Conservation (phyloP, 2,888 invertebrate species). For the Pseudococcus jackbeardsleyi region DNA sequence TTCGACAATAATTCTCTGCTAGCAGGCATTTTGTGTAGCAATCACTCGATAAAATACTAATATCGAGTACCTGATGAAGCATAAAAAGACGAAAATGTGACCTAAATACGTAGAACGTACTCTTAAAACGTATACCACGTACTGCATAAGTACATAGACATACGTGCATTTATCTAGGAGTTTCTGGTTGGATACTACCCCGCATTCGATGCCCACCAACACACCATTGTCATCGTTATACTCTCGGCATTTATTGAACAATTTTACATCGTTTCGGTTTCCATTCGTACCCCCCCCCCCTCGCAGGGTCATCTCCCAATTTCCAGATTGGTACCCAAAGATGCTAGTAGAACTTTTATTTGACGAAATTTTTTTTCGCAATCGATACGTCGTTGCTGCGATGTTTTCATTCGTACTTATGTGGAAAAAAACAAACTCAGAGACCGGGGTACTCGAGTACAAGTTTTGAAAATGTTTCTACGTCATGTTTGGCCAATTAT, state of each 20-base stretch:
- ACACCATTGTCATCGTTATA: too few species aligned
- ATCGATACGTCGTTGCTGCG: not conserved
- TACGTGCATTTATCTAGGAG: not conserved
- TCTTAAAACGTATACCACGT: not conserved
- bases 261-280: too few species aligned
- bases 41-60: conserved; percentile 3
- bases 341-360: not conserved
- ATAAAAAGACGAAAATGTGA: conserved; percentile 32
- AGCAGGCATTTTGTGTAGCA: not conserved
- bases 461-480: too few species aligned
- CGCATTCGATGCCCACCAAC: too few species aligned
- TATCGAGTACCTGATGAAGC: conserved; percentile 16
- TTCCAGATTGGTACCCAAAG: too few species aligned
- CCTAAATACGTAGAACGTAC: not conserved
- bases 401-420: too few species aligned
- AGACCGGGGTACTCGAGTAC: too few species aligned
- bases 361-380: not conserved
- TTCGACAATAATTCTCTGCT: not conserved
- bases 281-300: not conserved
- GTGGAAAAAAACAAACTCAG: too few species aligned
- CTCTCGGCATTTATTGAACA: too few species aligned
- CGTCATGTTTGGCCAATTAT: too few species aligned
- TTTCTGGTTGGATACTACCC: not conserved
- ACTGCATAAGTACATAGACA: too few species aligned
- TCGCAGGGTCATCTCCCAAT: not conserved